Conservation (phyloP, 2,113 vertebrate species). For the Xiphias gladius region DNA sequence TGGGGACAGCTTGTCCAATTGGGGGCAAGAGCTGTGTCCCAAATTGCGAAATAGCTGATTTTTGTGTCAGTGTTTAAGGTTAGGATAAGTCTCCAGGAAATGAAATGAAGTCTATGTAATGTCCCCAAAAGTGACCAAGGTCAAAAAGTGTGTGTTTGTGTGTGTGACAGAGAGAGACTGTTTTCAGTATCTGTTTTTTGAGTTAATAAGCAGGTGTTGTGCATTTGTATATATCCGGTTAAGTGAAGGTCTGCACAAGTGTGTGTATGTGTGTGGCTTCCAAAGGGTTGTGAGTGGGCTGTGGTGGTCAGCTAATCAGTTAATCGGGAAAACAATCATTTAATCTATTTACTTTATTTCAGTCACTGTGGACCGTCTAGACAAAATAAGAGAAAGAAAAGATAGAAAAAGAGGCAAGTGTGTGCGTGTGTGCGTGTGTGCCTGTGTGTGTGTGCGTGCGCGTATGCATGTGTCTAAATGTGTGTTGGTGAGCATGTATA, state of each 20-base stretch:
- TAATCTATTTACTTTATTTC: background rate
- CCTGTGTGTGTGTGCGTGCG: conserved; percentile 40
- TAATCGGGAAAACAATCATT: background rate
- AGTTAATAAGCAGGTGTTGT: background rate
- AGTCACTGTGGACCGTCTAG: too few relatives aligned
- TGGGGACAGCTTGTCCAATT: too few relatives aligned
- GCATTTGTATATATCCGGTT: conserved; percentile 8
- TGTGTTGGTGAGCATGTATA: conserved; percentile 31
- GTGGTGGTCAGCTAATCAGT: background rate
- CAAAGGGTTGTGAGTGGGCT: background rate
- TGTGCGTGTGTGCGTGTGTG: conserved; percentile 38
- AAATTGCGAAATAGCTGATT: too few relatives aligned
- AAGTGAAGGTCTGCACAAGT: background rate
- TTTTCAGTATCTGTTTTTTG: conserved; percentile 12
- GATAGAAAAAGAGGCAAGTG: background rate
- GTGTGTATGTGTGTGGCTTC: background rate
- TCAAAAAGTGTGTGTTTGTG: conserved; percentile 27
- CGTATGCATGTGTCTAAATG: background rate
- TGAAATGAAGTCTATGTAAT: too few relatives aligned
- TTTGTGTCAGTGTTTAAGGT: too few relatives aligned
- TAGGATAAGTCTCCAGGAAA: too few relatives aligned
- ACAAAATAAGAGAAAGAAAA: background rate
- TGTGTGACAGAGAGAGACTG: background rate
- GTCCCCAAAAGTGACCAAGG: too few relatives aligned
- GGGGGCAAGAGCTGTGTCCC: too few relatives aligned